Evolutionary conservation across 2,797 vertebrate species (phyloP), one percentile per base, ranked within the genome.

Genomic region (Echiichthys vipera): DNA sequence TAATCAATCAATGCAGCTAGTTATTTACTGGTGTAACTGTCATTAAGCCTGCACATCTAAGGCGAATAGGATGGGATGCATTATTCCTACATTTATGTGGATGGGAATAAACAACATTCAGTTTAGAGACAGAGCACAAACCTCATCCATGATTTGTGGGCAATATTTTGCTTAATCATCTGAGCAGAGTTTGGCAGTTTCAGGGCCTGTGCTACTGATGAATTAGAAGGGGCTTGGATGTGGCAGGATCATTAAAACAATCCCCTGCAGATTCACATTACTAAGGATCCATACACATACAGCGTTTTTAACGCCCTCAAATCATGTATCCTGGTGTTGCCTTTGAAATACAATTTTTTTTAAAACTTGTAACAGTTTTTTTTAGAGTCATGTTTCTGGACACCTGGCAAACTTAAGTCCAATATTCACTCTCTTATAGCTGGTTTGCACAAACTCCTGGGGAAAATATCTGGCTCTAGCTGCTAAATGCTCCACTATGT

Each of bases 1-100:
- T 54, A 59, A 75, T 67, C 51, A 62, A 88, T 91, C 87, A 84
- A 86, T 85, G 70, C 15, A 55, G 64, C 61, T 64, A 77, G 83
- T 85, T 81, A 83, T 85, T 87, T 78, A 83, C 66, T 51, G 58
- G 68, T 53, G 50, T 45, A 62, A 50, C 65, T 84, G 84, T 71
- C 84, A 84, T 78, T 80, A 80, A 49, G 30, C 30, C 62, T 37
- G 42, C 59, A 46, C 39, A 45, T 79, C 56, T 40, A 29, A 43
- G 30, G 42, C 6, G 2, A 29, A 46, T 32, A 22, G 22, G 42
- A 18, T 40, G 12, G 3, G 18, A 15, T 20, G 25, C 32, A 50
- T 74, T 72, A 18, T 32, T 25, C 25, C 47, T 34, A 17, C 25
- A 69, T 55, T 51, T 58, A 11, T 34, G 47, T 20, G 55, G 32